A percentile compares a stretch with the other conserved stretches of the same genome.
phyloP scores from a whole-genome alignment of 2,797 vertebrate species.

The Tauraco hartlaubi region DNA sequence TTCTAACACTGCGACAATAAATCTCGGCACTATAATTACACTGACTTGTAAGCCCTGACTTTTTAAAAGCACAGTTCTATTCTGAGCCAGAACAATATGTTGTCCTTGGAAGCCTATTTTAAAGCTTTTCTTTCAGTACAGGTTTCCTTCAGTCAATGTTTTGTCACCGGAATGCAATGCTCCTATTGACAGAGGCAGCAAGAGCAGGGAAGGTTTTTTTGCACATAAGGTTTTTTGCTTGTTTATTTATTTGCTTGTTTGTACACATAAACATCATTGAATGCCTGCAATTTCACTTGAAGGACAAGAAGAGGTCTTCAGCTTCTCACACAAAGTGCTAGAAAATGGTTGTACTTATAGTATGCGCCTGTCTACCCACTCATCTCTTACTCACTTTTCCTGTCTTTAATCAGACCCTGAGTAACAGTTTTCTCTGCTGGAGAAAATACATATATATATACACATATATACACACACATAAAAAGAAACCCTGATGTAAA shows the following conservation, averaged over 20 bases:
- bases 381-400: slow-evolving; percentile 19
- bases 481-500: not conserved
- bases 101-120: slow-evolving; percentile 64
- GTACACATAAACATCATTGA: not conserved
- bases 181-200: not conserved
- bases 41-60: not conserved
- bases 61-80: slow-evolving; percentile 38
- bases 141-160: not conserved
- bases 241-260: slow-evolving; percentile 22
- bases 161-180: not conserved
- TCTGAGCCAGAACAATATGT: slow-evolving; percentile 51
- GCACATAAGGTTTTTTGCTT: not conserved
- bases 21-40: slow-evolving; percentile 33
- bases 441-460: too few relatives aligned
- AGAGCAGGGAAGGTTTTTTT: not conserved
- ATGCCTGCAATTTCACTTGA: slow-evolving; percentile 36
- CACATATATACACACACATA: too few relatives aligned
- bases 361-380: not conserved
- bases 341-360: slow-evolving; percentile 1
- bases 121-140: slow-evolving; percentile 31
- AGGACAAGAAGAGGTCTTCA: slow-evolving; percentile 44
- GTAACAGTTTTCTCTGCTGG: not conserved
- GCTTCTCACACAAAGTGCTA: slow-evolving; percentile 7
- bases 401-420: not conserved
- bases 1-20: not conserved